A percentile compares a stretch with the other conserved stretches of the same genome.
phyloP scores from a whole-genome alignment of 2,113 vertebrate species.

The Craseonycteris thonglongyai region DNA sequence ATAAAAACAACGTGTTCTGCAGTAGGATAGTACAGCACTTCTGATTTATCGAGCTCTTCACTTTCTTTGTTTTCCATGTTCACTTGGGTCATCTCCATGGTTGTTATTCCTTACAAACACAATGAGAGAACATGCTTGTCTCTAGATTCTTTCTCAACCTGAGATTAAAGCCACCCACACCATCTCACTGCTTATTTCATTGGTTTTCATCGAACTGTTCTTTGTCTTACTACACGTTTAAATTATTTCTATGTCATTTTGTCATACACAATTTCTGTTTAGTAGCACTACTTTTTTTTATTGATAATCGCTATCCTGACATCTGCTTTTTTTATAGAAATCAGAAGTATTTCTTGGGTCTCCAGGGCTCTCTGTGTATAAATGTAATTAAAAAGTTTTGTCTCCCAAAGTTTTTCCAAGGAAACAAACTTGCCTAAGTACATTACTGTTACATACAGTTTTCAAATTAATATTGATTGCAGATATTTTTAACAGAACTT shows the following conservation, averaged over 20 bases:
- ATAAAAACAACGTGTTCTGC: neutral
- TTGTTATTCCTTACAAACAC: neutral
- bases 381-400: neutral
- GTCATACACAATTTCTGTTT: neutral
- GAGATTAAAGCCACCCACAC: neutral
- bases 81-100: neutral
- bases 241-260: neutral
- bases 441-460: neutral
- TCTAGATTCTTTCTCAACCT: neutral
- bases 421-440: neutral
- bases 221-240: neutral
- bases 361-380: neutral
- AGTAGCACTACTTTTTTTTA: neutral
- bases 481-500: neutral
- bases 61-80: neutral
- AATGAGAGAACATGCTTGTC: neutral
- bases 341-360: neutral
- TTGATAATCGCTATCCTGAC: neutral
- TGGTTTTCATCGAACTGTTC: neutral
- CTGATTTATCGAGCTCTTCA: neutral
- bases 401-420: neutral
- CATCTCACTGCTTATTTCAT: neutral
- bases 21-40: neutral
- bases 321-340: neutral
- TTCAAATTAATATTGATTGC: neutral